Conservation (phyloP, 2,888 invertebrate genomes). For the Xanthostigma xanthostigma region DNA sequence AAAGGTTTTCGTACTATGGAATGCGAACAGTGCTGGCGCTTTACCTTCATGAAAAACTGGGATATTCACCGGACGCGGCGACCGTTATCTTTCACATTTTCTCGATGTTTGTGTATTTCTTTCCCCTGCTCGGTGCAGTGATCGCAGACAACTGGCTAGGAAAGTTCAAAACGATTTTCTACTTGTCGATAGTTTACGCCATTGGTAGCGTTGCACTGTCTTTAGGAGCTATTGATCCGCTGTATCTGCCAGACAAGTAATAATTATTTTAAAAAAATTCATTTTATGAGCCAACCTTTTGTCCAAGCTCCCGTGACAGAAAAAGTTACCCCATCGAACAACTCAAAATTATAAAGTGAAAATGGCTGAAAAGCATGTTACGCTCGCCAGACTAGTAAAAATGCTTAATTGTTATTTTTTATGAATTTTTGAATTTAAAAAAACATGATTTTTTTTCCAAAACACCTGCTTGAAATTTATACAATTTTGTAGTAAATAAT, state of each 20-base stretch:
- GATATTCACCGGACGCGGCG: constrained; percentile 54
- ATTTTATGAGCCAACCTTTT: not conserved
- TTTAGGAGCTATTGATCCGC: constrained; percentile 44
- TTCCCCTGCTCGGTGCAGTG: constrained; percentile 81
- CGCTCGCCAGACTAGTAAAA: too few relatives aligned
- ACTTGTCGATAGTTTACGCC: constrained; percentile 76
- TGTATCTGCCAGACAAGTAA: constrained; percentile 43
- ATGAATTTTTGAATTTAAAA: too few relatives aligned
- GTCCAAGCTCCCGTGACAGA: too few relatives aligned
- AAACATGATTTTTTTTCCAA: too few relatives aligned
- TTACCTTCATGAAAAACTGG: constrained; percentile 68
- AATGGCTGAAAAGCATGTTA: too few relatives aligned
- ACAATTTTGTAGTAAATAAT: too few relatives aligned
- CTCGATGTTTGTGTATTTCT: constrained; percentile 78
- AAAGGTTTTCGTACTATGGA: constrained; percentile 93
- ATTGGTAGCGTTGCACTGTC: constrained; percentile 68
- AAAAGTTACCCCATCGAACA: too few relatives aligned
- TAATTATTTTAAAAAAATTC: constrained; percentile 10
- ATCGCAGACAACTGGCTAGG: constrained; percentile 87
- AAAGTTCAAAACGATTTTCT: constrained; percentile 80
- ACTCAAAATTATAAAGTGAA: too few relatives aligned
- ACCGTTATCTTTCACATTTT: constrained; percentile 83
- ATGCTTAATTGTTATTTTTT: too few relatives aligned
- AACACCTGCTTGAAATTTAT: too few relatives aligned
- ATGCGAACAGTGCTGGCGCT: constrained; percentile 88